These are phyloP conservation scores for Limnephilus auricula DNA, from an alignment of 2,888 invertebrate genomes.

Conservation along the genomic window DNA sequence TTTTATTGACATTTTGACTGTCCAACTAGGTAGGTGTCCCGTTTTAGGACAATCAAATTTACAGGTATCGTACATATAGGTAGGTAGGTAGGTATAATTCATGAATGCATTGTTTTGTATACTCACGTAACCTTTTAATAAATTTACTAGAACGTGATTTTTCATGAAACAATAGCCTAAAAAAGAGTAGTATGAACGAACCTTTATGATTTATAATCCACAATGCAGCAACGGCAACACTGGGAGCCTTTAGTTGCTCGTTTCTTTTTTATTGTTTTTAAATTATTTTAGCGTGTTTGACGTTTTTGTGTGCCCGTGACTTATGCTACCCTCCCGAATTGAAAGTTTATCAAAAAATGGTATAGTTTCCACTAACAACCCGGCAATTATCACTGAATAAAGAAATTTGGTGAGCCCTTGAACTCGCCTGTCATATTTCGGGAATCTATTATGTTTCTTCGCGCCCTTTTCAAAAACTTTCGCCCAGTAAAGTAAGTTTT, in stretches of 20 bases:
- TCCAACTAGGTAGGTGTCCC: no score
- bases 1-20: no score
- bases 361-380: neutral
- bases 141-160: neutral
- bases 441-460: slow-evolving; percentile 30
- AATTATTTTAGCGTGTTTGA: neutral
- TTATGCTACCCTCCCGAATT: neutral
- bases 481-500: slow-evolving; percentile 30
- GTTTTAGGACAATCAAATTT: no score
- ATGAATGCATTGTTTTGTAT: neutral
- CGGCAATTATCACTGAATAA: neutral
- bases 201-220: neutral
- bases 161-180: neutral
- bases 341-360: slow-evolving; percentile 2
- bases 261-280: slow-evolving; percentile 1
- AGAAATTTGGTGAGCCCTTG: slow-evolving; percentile 2
- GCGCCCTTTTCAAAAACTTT: slow-evolving; percentile 47
- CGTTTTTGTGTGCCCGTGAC: slow-evolving; percentile 13
- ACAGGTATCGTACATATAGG: no score
- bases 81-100: no score
- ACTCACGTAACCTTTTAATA: neutral
- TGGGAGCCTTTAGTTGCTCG: neutral
- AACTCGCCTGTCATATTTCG: slow-evolving; percentile 28
- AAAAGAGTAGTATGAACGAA: neutral
- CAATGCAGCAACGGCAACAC: neutral